Conservation (phyloP, 2,797 vertebrate genomes). For the Simalia tracyae region DNA sequence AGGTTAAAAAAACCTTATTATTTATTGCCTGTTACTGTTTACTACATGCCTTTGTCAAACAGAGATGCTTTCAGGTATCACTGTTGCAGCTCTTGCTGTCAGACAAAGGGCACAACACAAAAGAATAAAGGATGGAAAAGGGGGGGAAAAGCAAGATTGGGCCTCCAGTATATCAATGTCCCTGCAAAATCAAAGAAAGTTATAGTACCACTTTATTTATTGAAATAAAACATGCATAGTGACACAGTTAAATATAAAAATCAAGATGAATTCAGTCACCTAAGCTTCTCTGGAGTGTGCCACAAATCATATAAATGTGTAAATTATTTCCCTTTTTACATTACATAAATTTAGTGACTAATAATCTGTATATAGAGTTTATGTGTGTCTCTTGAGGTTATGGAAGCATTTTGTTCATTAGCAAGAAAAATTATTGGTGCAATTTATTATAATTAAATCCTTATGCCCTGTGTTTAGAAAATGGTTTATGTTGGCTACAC, state of each 20-base stretch:
- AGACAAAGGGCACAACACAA: neutral
- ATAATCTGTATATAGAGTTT: conserved; percentile 9
- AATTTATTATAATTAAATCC: conserved; percentile 40
- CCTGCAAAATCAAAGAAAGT: neutral
- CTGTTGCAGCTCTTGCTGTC: neutral
- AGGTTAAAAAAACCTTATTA: neutral
- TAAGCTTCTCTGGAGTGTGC: neutral
- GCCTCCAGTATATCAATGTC: neutral
- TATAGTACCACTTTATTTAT: neutral
- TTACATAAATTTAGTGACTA: conserved; percentile 15
- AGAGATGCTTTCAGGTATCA: neutral
- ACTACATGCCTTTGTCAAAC: neutral
- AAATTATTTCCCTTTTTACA: conserved; percentile 6
- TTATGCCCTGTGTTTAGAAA: conserved; percentile 27
- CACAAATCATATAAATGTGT: neutral
- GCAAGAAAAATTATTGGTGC: conserved; percentile 37
- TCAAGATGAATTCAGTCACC: neutral
- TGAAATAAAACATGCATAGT: neutral
- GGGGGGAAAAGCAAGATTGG: neutral
- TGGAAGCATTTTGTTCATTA: conserved; percentile 35
- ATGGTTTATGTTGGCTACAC: conserved; percentile 35
- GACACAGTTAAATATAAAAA: neutral
- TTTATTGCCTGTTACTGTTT: neutral
- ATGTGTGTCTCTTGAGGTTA: conserved; percentile 16
- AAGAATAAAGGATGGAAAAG: neutral